A percentile compares a stretch with the other conserved stretches of the same genome.
Conservation (phyloP, 1,140 invertebrate genomes). For the Caenorhabditis inopinata region DNA sequence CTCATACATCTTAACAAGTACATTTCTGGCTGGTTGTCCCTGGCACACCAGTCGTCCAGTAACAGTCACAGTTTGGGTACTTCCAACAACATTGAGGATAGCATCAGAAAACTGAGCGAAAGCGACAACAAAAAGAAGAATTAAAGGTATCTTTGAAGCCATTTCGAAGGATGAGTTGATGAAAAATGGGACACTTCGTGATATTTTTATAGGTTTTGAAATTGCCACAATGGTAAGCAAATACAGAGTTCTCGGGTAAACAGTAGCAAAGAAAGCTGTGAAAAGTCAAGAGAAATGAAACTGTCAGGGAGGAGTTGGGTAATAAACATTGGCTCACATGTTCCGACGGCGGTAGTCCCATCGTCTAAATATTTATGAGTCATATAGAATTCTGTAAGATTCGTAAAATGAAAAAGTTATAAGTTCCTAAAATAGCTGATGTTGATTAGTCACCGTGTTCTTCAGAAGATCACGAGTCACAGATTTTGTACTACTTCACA, state of each 20-base stretch:
- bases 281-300: not conserved
- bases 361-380: slow-evolving; percentile 6
- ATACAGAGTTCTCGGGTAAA: slow-evolving; percentile 15
- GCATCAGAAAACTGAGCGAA: not conserved
- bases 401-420: too few species aligned
- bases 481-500: too few species aligned
- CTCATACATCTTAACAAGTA: slow-evolving; percentile 5
- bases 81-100: not conserved
- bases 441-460: too few species aligned
- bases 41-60: not conserved
- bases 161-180: not conserved
- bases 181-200: not conserved
- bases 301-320: too few species aligned
- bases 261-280: not conserved
- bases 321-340: slow-evolving; percentile 23
- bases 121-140: not conserved
- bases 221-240: not conserved
- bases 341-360: not conserved
- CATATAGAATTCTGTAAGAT: not conserved
- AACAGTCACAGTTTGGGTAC: not conserved
- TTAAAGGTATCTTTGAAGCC: not conserved
- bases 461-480: too few species aligned
- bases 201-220: not conserved
- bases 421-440: too few species aligned
- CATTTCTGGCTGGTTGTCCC: slow-evolving; percentile 7